Conservation (phyloP, 2,797 vertebrate genomes). For the Triplophysa yarkandensis region DNA sequence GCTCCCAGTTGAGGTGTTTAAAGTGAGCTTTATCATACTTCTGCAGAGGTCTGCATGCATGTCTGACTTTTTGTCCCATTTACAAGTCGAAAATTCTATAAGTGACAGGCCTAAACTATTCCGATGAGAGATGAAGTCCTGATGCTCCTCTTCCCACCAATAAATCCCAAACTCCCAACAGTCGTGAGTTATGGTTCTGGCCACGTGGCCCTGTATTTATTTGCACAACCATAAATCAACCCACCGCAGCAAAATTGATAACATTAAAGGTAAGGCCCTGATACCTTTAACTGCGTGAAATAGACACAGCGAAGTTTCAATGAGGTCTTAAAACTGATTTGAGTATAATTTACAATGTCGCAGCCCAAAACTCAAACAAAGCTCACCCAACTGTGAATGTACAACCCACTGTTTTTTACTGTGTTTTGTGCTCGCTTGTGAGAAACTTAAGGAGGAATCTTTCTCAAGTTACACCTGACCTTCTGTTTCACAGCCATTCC, state of each 20-base stretch:
- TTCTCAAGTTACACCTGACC: slow-evolving; percentile 13
- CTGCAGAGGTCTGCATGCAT: slow-evolving; percentile 62
- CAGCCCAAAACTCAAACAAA: neutral
- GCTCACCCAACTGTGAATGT: neutral
- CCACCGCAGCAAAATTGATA: slow-evolving; percentile 61
- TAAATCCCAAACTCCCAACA: slow-evolving; percentile 68
- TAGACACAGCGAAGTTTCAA: slow-evolving; percentile 42
- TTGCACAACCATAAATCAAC: slow-evolving; percentile 61
- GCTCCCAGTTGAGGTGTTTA: slow-evolving; percentile 51
- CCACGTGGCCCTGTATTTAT: slow-evolving; percentile 58
- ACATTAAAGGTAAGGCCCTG: slow-evolving; percentile 62
- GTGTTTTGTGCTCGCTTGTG: slow-evolving; percentile 5
- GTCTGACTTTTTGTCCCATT: slow-evolving; percentile 43
- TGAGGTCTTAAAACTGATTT: slow-evolving; percentile 21
- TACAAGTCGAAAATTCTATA: slow-evolving; percentile 45
- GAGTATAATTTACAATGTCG: slow-evolving; percentile 22
- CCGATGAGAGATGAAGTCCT: slow-evolving; percentile 62
- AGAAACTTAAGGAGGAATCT: slow-evolving; percentile 2
- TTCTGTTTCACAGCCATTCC: neutral
- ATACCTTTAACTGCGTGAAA: slow-evolving; percentile 61
- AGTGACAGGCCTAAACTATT: slow-evolving; percentile 64
- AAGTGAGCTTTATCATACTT: slow-evolving; percentile 69
- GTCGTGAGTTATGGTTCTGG: slow-evolving; percentile 38
- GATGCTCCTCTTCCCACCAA: slow-evolving; percentile 58
- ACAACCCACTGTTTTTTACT: neutral